Evolutionary conservation across 1,140 invertebrate species (phyloP).

Genomic region (Brachionus rubens): DNA sequence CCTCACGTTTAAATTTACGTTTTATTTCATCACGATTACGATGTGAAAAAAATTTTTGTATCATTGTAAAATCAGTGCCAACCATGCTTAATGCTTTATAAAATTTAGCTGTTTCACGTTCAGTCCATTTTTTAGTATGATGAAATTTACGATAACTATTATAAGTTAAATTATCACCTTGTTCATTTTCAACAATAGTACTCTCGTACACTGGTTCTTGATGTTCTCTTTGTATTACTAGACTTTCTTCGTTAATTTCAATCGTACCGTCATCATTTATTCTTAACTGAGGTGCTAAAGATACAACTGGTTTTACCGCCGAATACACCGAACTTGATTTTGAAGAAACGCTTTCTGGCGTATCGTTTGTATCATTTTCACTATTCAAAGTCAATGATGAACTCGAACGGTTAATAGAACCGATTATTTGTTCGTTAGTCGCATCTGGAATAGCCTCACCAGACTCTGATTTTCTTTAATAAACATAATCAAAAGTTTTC

Average conservation of each 20-base stretch:
- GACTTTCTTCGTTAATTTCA: constrained; percentile 45
- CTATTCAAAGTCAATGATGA: constrained; percentile 12
- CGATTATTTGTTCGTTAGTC: background rate
- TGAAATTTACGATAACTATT: constrained; percentile 44
- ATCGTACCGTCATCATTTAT: constrained; percentile 36
- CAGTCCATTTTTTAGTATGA: constrained; percentile 36
- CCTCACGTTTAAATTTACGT: constrained; percentile 47
- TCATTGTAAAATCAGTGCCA: constrained; percentile 48
- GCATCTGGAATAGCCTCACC: background rate
- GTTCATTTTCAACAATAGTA: constrained; percentile 1
- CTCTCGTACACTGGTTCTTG: background rate
- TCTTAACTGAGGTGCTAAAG: constrained; percentile 40
- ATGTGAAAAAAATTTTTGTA: constrained; percentile 44
- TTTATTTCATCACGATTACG: constrained; percentile 46
- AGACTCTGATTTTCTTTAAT: constrained; percentile 2
- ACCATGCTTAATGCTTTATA: constrained; percentile 45
- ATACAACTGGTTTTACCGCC: background rate
- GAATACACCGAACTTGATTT: constrained; percentile 15
- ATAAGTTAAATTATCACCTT: constrained; percentile 43
- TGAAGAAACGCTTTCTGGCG: constrained; percentile 2
- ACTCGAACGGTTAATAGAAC: background rate
- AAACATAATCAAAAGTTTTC: no score
- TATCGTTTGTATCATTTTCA: constrained; percentile 24
- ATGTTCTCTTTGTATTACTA: background rate
- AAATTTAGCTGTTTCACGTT: constrained; percentile 37